Percentiles rank a stretch among this genome's conserved stretches.
Evolutionary conservation across 1,140 invertebrate species (phyloP).

Genomic region (Drosophila sechellia): DNA sequence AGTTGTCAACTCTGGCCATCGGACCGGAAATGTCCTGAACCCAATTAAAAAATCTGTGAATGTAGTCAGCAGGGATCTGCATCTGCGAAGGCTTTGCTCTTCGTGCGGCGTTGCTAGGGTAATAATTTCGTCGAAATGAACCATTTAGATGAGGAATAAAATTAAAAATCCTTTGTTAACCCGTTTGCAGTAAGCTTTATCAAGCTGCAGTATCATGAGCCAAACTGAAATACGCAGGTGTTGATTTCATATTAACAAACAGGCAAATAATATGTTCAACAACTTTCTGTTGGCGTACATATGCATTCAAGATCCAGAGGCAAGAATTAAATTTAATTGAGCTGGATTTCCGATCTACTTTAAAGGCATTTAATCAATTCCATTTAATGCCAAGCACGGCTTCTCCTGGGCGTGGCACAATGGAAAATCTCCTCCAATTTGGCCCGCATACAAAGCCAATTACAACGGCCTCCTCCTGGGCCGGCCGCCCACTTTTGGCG

Average conservation of each 20-base stretch:
- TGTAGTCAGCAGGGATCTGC: not conserved
- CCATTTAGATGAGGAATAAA: no score
- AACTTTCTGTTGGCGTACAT: no score
- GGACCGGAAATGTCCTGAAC: constrained; percentile 28
- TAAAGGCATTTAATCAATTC: constrained; percentile 8
- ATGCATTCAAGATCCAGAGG: no score
- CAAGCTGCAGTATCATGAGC: no score
- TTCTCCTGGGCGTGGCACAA: constrained; percentile 7
- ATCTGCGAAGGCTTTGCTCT: not conserved
- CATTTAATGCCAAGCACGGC: not conserved
- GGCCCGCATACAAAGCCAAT: constrained; percentile 36
- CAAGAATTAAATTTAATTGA: not conserved
- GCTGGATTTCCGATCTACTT: constrained; percentile 2
- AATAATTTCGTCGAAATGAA: not conserved
- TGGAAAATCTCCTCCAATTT: constrained; percentile 14
- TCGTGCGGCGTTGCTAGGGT: not conserved
- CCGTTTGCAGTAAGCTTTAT: no score
- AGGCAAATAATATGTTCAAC: no score
- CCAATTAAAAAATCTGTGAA: constrained; percentile 31
- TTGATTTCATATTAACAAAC: no score
- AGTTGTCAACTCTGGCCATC: constrained; percentile 24
- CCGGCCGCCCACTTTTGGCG: constrained; percentile 4
- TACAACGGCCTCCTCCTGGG: constrained; percentile 16
- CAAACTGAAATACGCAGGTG: no score
- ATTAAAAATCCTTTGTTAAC: no score